Conservation (phyloP, 2,888 invertebrate species). For the Cyclophora punctaria region DNA sequence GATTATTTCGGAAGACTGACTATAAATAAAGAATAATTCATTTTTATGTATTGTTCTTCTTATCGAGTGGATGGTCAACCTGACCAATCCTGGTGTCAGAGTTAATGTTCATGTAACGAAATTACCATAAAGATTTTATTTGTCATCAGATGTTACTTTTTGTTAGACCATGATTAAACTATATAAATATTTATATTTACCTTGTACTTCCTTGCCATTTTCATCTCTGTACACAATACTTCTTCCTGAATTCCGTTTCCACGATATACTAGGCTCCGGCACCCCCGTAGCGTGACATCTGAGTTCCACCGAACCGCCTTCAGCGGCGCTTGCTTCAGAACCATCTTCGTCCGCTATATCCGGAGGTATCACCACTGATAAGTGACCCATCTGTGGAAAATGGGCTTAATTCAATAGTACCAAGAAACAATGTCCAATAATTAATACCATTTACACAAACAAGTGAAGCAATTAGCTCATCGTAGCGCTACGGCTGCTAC, state of each 20-base stretch:
- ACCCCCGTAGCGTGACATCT: conserved; percentile 87
- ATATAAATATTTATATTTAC: conserved; percentile 40
- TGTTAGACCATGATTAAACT: too few relatives aligned
- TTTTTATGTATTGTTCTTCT: too few relatives aligned
- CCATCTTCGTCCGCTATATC: conserved; percentile 80
- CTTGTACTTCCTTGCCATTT: conserved; percentile 79
- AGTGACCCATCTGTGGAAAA: conserved; percentile 82
- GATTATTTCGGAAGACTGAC: too few relatives aligned
- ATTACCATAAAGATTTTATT: too few relatives aligned
- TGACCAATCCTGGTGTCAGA: too few relatives aligned
- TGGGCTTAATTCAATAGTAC: not conserved
- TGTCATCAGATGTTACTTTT: too few relatives aligned
- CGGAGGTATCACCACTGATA: conserved; percentile 91
- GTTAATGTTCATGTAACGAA: too few relatives aligned
- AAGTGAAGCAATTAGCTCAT: not conserved
- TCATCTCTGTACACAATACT: conserved; percentile 84
- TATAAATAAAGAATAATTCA: too few relatives aligned
- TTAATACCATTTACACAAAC: not conserved
- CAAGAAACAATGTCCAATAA: not conserved
- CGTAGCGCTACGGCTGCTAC: conserved; percentile 6
- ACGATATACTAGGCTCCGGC: conserved; percentile 84
- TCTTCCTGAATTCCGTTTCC: conserved; percentile 86
- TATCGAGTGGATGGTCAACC: too few relatives aligned
- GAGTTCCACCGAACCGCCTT: conserved; percentile 85
- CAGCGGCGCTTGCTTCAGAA: conserved; percentile 82